Evolutionary conservation across 2,113 vertebrate species (phyloP), one percentile per base, ranked within the genome.

Genomic region (Xenopus borealis): DNA sequence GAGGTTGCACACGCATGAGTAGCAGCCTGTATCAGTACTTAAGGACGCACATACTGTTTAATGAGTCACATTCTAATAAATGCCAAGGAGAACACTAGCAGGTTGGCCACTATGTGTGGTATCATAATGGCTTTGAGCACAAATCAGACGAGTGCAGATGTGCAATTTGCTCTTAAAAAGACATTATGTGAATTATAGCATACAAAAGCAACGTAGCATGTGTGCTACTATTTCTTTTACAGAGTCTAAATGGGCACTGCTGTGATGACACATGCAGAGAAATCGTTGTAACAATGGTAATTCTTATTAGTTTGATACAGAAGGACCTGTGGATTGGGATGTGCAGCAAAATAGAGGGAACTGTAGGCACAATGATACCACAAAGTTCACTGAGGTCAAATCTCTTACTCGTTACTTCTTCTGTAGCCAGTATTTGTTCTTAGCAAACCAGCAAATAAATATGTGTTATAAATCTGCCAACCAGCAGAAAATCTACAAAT

Each of bases 11-110:
- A 70, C 16, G 30, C 68, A 70, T 19, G 68, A 40, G 53, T 53
- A 70, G 55, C 68, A 58, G 52, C 8, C 40, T 59, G 55, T 45
- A 13, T 10, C 30, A 70, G n/a, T 70, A 17, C 68, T 70, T 70
- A 58, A 57, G 53, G 23, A 19, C 64, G 11, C 40, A 66, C 44
- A 66, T 19, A 66, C 45, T 66, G 53, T 55, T 27, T 23, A 27
- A 11, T 23, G 11, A 14, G 58, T 61, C 58, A 20, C 20, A 61
- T 20, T 61, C 18, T 61, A 61, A 61, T 61, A 61, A 61, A 61
- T 61, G 58, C 58, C 14, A 12, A 20, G 58, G 55, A 58, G 55
- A 58, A 58, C 10, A 10, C 10, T 61, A 23, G 18, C 20, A 55
- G 53, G 14, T 9, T 55, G 53, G 53, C 17, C 53, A 55, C 53